A percentile compares a stretch with the other conserved stretches of the same genome.
phyloP scores from a whole-genome alignment of 2,888 invertebrate species.

The Archips xylosteana region DNA sequence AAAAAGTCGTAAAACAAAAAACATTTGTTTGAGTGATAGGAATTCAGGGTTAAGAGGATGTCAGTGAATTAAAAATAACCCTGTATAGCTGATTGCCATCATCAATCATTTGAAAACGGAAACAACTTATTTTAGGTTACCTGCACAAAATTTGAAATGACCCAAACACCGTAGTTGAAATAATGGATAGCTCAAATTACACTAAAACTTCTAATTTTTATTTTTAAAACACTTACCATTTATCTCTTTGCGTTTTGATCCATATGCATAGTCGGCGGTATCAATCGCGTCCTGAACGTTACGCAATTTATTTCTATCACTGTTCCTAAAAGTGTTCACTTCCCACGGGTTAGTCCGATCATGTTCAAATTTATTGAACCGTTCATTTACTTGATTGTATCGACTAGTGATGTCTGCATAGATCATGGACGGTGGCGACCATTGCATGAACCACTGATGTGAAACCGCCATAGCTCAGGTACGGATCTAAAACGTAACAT shows the following conservation, averaged over 20 bases:
- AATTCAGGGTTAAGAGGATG: no score
- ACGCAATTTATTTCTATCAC: conserved; percentile 29
- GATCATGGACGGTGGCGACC: conserved; percentile 72
- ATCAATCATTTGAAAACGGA: no score
- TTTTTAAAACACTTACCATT: conserved; percentile 22
- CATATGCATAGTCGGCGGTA: conserved; percentile 21
- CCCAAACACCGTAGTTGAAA: no score
- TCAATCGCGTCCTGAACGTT: conserved; percentile 9
- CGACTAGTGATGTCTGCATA: conserved; percentile 69
- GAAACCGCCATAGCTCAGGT: conserved; percentile 72
- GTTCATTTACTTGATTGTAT: conserved; percentile 64
- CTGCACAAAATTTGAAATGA: no score
- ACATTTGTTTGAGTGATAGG: no score
- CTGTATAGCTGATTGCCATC: no score
- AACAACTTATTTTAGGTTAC: no score
- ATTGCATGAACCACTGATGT: conserved; percentile 82
- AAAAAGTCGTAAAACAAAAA: no score
- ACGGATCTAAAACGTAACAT: conserved; percentile 5
- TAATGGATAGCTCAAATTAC: no score
- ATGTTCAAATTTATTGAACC: conserved; percentile 55
- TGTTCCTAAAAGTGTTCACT: conserved; percentile 45
- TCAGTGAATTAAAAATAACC: no score
- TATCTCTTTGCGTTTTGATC: conserved; percentile 6
- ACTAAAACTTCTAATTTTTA: background rate
- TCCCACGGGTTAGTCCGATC: conserved; percentile 45